Evolutionary conservation across 2,888 invertebrate species (phyloP).

Genomic region (Chloromyia formosa): DNA sequence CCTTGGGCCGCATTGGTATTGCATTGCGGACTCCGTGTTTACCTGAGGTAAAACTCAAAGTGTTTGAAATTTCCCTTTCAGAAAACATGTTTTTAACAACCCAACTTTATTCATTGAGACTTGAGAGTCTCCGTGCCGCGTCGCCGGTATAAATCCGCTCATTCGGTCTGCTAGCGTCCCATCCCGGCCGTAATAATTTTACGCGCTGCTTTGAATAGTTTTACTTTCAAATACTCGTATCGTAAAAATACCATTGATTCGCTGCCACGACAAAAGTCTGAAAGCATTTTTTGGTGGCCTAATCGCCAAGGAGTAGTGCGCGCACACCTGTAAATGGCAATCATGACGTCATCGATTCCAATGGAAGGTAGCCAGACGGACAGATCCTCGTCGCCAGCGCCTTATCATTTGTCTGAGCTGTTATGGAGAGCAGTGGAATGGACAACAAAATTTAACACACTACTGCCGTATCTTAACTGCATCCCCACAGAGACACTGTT

Average conservation of each 20-base stretch:
- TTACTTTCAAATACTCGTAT: slow-evolving; percentile 31
- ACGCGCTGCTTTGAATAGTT: slow-evolving; percentile 28
- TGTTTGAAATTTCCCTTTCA: background rate
- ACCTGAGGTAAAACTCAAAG: background rate
- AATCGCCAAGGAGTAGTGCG: background rate
- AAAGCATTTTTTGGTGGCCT: slow-evolving; percentile 10
- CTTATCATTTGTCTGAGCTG: too few relatives aligned
- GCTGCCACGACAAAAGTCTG: slow-evolving; percentile 4
- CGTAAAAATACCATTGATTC: too few relatives aligned
- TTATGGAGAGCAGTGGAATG: too few relatives aligned
- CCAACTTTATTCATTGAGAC: background rate
- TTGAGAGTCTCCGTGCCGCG: background rate
- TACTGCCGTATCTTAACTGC: too few relatives aligned
- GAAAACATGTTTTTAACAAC: background rate
- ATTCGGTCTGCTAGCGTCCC: slow-evolving; percentile 28
- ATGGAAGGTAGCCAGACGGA: too few relatives aligned
- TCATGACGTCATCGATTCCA: slow-evolving; percentile 30
- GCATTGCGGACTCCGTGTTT: slow-evolving; percentile 11
- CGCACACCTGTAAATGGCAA: slow-evolving; percentile 23
- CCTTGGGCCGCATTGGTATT: slow-evolving; percentile 18
- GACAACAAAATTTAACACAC: too few relatives aligned
- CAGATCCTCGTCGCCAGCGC: too few relatives aligned
- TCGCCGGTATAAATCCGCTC: too few relatives aligned
- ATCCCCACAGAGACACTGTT: too few relatives aligned
- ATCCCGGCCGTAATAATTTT: slow-evolving; percentile 37